A percentile compares a stretch with the other conserved stretches of the same genome.
These are phyloP conservation scores for Fukomys damarensis DNA, from an alignment of 2,113 vertebrate species.

Conservation along the genomic window DNA sequence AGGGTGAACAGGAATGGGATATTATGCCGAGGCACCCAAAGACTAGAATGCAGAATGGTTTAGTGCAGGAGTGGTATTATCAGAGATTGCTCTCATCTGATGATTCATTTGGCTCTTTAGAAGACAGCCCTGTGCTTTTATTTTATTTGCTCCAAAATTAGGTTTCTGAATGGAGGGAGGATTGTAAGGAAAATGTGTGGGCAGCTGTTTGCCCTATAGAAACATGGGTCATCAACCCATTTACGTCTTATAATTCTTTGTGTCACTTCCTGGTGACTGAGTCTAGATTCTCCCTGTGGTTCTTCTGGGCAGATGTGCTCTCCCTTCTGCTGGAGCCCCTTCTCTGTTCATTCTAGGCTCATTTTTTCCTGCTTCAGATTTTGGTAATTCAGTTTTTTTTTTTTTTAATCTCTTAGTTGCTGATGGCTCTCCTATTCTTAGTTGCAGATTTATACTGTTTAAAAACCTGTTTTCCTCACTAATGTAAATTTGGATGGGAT, in stretches of 20 bases:
- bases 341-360: background rate
- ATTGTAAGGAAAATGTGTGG: background rate
- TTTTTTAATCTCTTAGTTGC: background rate
- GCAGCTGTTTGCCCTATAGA: background rate
- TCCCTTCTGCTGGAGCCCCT: background rate
- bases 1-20: background rate
- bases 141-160: background rate
- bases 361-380: background rate
- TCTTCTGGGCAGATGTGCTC: background rate
- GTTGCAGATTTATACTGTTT: background rate
- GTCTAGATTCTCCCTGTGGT: background rate
- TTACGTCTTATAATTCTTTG: background rate
- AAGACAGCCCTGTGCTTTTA: background rate
- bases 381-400: background rate
- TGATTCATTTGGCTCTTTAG: slow-evolving; percentile 18
- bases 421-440: background rate
- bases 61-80: background rate
- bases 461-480: background rate
- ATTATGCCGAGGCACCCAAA: background rate
- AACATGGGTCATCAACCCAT: background rate
- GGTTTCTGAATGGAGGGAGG: background rate
- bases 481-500: background rate
- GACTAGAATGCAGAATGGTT: background rate
- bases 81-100: background rate
- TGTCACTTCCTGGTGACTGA: background rate